Evolutionary conservation across 2,113 vertebrate species (phyloP).

Genomic region (Spermophilus dauricus): DNA sequence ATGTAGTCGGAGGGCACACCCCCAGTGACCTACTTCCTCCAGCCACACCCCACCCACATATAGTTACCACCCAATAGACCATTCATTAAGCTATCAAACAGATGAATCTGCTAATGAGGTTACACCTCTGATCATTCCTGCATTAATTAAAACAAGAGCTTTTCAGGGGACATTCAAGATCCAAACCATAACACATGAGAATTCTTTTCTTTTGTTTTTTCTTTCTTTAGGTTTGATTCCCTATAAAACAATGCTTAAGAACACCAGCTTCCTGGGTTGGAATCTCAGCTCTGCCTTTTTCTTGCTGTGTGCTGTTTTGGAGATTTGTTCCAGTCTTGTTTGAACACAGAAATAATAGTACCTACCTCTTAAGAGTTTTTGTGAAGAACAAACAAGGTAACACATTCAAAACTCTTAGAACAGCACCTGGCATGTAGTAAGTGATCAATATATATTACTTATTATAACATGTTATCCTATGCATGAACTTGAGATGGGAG

Average conservation of each 20-base stretch:
- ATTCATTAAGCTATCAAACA: too few species aligned
- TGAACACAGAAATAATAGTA: background rate
- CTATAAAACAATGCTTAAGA: background rate
- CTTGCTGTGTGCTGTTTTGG: background rate
- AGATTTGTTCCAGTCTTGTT: slow-evolving; percentile 49
- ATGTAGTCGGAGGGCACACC: too few species aligned
- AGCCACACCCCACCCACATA: too few species aligned
- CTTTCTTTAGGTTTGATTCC: slow-evolving; percentile 6
- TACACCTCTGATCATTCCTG: too few species aligned
- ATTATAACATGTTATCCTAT: background rate
- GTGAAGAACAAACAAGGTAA: slow-evolving; percentile 33
- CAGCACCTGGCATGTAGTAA: background rate
- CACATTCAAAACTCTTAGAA: background rate
- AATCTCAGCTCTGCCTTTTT: background rate
- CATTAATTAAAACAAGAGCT: too few species aligned
- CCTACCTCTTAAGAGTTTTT: background rate
- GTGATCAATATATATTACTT: background rate
- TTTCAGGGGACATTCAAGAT: too few species aligned
- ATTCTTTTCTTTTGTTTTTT: background rate
- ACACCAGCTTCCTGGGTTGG: background rate
- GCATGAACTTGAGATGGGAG: background rate
- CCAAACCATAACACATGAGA: background rate
- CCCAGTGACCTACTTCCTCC: too few species aligned
- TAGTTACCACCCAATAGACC: too few species aligned
- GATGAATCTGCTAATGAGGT: too few species aligned